Evolutionary conservation across 2,888 invertebrate species (phyloP), one percentile per base, ranked within the genome.

Genomic region (Caradrina kadenii): DNA sequence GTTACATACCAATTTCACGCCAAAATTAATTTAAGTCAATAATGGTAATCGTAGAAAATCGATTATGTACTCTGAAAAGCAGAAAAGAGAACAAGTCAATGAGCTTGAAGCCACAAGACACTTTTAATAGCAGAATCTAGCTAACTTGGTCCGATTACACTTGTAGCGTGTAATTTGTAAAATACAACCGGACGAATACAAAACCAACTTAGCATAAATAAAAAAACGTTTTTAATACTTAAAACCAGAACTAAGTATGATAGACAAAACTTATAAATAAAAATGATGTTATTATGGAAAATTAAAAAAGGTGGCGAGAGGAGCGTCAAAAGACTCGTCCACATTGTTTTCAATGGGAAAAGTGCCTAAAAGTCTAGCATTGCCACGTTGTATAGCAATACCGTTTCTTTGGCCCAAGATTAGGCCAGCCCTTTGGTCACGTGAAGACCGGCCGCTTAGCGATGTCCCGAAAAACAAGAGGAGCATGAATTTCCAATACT

Each of bases 1-100:
- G 79, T 72, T 75, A 45, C 11, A 17, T 45, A 73, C 42, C 63
- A 76, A 84, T 79, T 81, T 81, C 59, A 84, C 69, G 70, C 58
- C 56, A 59, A 66, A 77, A 65, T 55, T 58, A 21, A 62, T 22
- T 60, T 55, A 19, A 59, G 39, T 59, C 50, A 53, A 59, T 61
- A 55, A 76, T 69, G 54, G 52, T 59, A 54, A 39, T 68, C 63
- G 68, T 22, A 19, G 22, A 71, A 42, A 84, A 83, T 82, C 70
- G 79, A 82, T 83, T 78, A 31, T 4, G 6, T 31, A 71, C 22
- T 26, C 49, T 50, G 58, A 52, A 71, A 70, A 71, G 19, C 35
- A 55, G 54, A 70, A 78, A 69, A 45, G 42, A 55, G 66, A 62
- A 45, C 70, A 68, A 62, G 21, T 7, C 62, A 26, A 15, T 52